Percentiles rank a stretch among this genome's conserved stretches.
Conservation (phyloP, 2,888 invertebrate genomes). For the Imbricaverruca yamaguchii region DNA sequence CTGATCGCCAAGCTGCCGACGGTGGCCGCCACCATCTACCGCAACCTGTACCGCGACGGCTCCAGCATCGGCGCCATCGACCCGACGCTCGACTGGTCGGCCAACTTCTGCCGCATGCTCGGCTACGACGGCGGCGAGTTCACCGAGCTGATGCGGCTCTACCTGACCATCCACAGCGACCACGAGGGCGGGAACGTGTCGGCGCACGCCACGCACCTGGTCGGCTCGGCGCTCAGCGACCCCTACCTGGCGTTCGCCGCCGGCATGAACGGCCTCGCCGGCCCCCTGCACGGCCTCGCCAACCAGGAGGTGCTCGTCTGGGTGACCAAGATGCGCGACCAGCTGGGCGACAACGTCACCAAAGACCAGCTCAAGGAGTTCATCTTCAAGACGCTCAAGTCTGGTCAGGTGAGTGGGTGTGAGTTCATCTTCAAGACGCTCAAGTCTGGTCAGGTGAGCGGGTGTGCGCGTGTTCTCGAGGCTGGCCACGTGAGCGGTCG, state of each 20-base stretch:
- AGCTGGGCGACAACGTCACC: slow-evolving; percentile 74
- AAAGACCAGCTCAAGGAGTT: slow-evolving; percentile 92
- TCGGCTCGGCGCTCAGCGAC: slow-evolving; percentile 88
- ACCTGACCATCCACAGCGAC: slow-evolving; percentile 89
- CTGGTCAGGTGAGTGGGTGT: slow-evolving; percentile 63
- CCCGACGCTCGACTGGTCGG: slow-evolving; percentile 81
- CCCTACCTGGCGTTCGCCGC: slow-evolving; percentile 88
- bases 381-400: slow-evolving; percentile 93
- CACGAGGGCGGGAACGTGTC: slow-evolving; percentile 96
- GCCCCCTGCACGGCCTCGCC: slow-evolving; percentile 90
- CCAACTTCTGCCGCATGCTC: slow-evolving; percentile 85
- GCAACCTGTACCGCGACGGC: slow-evolving; percentile 76
- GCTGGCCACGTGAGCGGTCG: no score
- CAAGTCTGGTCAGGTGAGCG: slow-evolving; percentile 68
- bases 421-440: slow-evolving; percentile 97
- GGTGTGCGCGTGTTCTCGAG: background rate
- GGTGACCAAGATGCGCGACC: slow-evolving; percentile 78
- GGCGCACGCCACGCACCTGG: slow-evolving; percentile 87
- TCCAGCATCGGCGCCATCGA: slow-evolving; percentile 83
- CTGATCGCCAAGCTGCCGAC: slow-evolving; percentile 90
- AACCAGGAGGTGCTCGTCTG: slow-evolving; percentile 90
- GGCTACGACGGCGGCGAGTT: slow-evolving; percentile 72
- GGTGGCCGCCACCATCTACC: slow-evolving; percentile 87
- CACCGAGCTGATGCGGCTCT: slow-evolving; percentile 83
- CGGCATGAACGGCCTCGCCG: slow-evolving; percentile 88